phyloP scores from a whole-genome alignment of 37 sponge, comb jelly and placozoan genomes.

The Beroe forskalii region DNA sequence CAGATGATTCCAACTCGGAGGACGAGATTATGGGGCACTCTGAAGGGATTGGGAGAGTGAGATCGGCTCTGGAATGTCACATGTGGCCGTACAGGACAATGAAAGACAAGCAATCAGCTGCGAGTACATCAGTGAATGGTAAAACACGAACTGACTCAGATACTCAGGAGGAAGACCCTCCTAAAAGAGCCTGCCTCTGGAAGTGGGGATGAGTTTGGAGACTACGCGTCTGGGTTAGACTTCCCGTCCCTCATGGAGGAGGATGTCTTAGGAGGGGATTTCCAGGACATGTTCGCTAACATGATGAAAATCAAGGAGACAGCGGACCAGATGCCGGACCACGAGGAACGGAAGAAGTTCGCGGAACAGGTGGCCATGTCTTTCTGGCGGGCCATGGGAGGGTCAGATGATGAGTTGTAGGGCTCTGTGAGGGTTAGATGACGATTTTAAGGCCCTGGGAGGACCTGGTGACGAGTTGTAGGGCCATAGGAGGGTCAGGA shows the following conservation, averaged over 20 bases:
- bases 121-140: background rate
- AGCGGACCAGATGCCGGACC: background rate
- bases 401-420: slow-evolving; percentile 61
- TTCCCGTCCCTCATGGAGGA: slow-evolving; percentile 11
- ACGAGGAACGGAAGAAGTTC: slow-evolving; percentile 13
- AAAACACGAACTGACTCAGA: background rate
- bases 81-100: slow-evolving; percentile 62
- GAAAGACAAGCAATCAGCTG: background rate
- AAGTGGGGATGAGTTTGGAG: slow-evolving; percentile 38
- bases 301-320: slow-evolving; percentile 45
- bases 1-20: slow-evolving; percentile 2
- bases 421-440: background rate
- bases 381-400: slow-evolving; percentile 33
- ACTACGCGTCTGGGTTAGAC: background rate
- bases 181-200: too few relatives aligned
- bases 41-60: slow-evolving; percentile 53
- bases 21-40: slow-evolving; percentile 10
- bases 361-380: slow-evolving; percentile 62
- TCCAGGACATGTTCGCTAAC: slow-evolving; percentile 37
- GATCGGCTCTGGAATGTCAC: slow-evolving; percentile 29
- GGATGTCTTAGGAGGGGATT: slow-evolving; percentile 30
- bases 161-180: background rate
- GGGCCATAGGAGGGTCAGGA: too few relatives aligned
- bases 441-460: too few relatives aligned
- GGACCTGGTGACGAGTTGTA: too few relatives aligned